A percentile compares a stretch with the other conserved stretches of the same genome.
Evolutionary conservation across 2,797 vertebrate species (phyloP).

Genomic region (Heteromormyrus szaboi): DNA sequence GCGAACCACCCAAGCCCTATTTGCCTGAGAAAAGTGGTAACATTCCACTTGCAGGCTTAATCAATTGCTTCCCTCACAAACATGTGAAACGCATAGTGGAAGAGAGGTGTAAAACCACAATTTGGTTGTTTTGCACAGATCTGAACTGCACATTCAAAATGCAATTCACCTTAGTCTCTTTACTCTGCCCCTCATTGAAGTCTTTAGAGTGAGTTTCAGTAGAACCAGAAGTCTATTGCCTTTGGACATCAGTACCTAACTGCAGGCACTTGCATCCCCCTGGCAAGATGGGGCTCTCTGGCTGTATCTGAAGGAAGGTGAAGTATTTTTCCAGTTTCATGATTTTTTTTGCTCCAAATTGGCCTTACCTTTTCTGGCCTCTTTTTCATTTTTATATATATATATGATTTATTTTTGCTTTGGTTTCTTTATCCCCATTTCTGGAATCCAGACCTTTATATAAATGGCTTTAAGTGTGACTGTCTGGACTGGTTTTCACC

Average conservation of each 20-base stretch:
- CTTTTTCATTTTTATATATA: constrained; percentile 21
- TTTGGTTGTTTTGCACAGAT: constrained; percentile 12
- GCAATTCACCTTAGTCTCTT: constrained; percentile 47
- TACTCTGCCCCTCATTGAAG: constrained; percentile 45
- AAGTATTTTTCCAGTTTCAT: constrained; percentile 48
- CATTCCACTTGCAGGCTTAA: background rate
- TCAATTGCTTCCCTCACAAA: background rate
- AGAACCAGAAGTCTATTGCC: constrained; percentile 76
- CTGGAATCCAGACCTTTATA: constrained; percentile 17
- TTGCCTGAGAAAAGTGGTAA: background rate
- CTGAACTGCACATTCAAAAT: constrained; percentile 37
- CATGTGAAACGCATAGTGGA: background rate
- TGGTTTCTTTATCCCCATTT: constrained; percentile 12
- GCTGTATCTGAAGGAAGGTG: constrained; percentile 48
- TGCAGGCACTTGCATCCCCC: constrained; percentile 63
- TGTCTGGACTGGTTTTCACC: constrained; percentile 3
- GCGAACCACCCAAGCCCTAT: background rate
- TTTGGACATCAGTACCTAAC: constrained; percentile 67
- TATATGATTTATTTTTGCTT: constrained; percentile 6
- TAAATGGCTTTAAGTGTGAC: constrained; percentile 18
- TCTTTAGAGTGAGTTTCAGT: constrained; percentile 52
- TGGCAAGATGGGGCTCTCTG: constrained; percentile 50
- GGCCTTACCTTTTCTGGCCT: constrained; percentile 39
- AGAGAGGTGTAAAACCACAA: background rate
- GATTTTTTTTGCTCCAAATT: constrained; percentile 43